Evolutionary conservation across 2,797 vertebrate species (phyloP).

Genomic region (Enteromius mattozi): DNA sequence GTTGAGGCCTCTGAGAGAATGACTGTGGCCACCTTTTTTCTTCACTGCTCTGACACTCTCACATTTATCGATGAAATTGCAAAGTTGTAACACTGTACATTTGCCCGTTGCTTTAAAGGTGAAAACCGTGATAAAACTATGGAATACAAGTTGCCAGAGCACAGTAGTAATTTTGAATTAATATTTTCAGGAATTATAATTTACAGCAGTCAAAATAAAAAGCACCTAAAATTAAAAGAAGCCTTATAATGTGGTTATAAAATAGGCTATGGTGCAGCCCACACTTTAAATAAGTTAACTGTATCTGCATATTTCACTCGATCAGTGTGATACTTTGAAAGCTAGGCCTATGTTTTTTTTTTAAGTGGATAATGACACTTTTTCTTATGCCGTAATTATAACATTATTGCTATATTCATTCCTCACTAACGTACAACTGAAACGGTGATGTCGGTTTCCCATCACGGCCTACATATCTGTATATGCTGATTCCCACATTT

Average conservation of each 20-base stretch:
- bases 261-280: background rate
- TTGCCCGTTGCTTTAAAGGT: background rate
- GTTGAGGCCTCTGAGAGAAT: conserved; percentile 3
- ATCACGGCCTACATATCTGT: background rate
- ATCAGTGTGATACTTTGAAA: background rate
- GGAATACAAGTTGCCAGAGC: background rate
- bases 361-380: background rate
- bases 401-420: background rate
- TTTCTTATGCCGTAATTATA: background rate
- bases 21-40: background rate
- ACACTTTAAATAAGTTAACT: background rate
- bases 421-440: conserved; percentile 12
- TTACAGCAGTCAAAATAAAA: background rate
- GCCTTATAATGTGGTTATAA: background rate
- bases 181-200: background rate
- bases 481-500: conserved; percentile 71
- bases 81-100: background rate
- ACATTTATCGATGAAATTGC: background rate
- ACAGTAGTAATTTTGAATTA: background rate
- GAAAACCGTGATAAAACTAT: background rate
- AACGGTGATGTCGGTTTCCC: conserved; percentile 8
- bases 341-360: background rate
- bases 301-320: background rate
- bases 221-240: background rate
- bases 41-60: background rate